phyloP scores from a whole-genome alignment of 2,113 vertebrate species.

The Aleadryas rufinucha region DNA sequence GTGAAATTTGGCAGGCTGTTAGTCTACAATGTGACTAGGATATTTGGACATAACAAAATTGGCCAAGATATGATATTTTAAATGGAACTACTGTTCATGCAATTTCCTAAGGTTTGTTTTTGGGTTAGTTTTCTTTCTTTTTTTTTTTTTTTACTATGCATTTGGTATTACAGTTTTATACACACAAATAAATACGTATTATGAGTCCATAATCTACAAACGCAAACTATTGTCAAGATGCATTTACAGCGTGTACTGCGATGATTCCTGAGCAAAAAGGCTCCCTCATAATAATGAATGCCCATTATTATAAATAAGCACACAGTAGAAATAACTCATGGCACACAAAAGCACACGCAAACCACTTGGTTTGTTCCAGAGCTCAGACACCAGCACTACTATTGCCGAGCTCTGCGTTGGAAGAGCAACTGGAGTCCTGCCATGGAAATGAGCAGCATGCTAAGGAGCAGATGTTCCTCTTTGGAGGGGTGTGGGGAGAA shows the following conservation, averaged over 20 bases:
- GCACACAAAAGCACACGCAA: constrained; percentile 76
- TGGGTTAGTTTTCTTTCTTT: neutral
- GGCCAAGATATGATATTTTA: constrained; percentile 74
- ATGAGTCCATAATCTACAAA: constrained; percentile 71
- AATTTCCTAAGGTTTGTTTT: constrained; percentile 58
- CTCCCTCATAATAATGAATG: constrained; percentile 77
- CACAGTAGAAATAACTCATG: constrained; percentile 73
- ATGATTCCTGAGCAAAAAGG: constrained; percentile 72
- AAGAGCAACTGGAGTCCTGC: constrained; percentile 75
- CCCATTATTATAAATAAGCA: constrained; percentile 78
- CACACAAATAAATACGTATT: constrained; percentile 75
- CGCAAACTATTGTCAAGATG: constrained; percentile 72
- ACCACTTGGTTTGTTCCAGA: constrained; percentile 72
- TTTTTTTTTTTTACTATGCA: neutral
- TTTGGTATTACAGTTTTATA: constrained; percentile 69
- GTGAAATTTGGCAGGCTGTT: constrained; percentile 69
- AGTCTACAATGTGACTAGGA: constrained; percentile 69
- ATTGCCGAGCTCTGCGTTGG: constrained; percentile 69
- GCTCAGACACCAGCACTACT: constrained; percentile 75
- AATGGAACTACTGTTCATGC: constrained; percentile 70
- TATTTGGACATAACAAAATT: constrained; percentile 75
- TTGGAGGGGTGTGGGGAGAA: constrained; percentile 53
- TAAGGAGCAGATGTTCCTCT: constrained; percentile 75
- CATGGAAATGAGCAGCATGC: constrained; percentile 75
- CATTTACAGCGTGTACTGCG: constrained; percentile 65